Base-by-base conservation (phyloP, 2,113 vertebrate genomes). In the Tympanuchus pallidicinctus region DNA sequence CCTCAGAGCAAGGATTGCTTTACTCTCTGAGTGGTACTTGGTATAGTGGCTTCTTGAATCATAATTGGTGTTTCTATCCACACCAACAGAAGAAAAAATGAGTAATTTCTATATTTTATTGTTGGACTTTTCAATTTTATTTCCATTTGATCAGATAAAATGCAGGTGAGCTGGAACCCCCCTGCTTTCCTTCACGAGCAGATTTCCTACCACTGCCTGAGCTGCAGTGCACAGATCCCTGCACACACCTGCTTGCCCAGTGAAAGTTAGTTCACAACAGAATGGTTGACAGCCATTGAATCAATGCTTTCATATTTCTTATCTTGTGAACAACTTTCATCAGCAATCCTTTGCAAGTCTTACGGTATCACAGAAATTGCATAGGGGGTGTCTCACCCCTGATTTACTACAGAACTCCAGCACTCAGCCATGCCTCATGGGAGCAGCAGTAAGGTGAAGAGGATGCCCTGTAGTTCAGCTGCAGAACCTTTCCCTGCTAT, bases 251-350 rank as follows among this genome's bases (percentile, higher is more conserved):
- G 9, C 30, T 83, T 86, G 71, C 25, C 25, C 10, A 3, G 3
- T 4, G 2, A 40, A 61, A 86, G 17, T 22, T 43, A 16, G 13
- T 71, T 86, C 64, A n/a, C 24, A 70, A 36, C 45, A 25, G 0
- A 73, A 30, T 76, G 27, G 11, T 76, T 91, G 43, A 30, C 27
- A 80, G 45, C 34, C 21, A 20, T 45, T 63, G 34, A 42, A 36
- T 50, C 40, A 32, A 27, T 56, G 36, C 36, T 92, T 34, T 13
- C 0, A 0, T 56, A 36, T 0, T 0, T 60, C 70, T 71, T 30
- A 15, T 32, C 11, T 66, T 2, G 3, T 47, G 73, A 60, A 52
- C 42, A 2, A 24, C 28, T 67, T 71, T 71, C 1, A 0, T 30
- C 6, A 22, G 63, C 66, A 71, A 61, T 43, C 11, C 38, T 22